Evolutionary conservation across 1,140 invertebrate genomes (phyloP).

Genomic region (Armadillidium nasatum): DNA sequence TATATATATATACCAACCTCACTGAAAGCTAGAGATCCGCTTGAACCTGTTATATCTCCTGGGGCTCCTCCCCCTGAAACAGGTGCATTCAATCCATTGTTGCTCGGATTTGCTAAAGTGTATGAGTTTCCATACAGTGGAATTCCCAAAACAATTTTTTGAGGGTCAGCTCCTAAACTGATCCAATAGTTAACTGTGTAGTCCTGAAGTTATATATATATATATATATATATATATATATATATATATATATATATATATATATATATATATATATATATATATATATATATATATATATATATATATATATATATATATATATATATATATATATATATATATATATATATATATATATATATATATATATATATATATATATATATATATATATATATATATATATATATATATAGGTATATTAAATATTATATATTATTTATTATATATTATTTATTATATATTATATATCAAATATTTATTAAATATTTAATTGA

Average conservation of each 20-base stretch:
- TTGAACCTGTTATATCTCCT: neutral
- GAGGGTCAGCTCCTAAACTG: neutral
- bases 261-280: constrained; percentile 9
- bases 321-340: constrained; percentile 9
- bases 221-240: constrained; percentile 7
- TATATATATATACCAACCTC: neutral
- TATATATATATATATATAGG: constrained; percentile 8
- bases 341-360: constrained; percentile 7
- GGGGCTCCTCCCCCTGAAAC: neutral
- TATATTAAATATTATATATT: neutral
- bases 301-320: constrained; percentile 9
- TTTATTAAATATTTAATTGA: too few species aligned
- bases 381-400: constrained; percentile 7
- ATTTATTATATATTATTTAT: too few species aligned
- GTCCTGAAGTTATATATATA: constrained; percentile 7
- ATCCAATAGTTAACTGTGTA: neutral
- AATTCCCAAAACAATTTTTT: neutral
- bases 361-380: constrained; percentile 9
- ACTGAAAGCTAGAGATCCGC: neutral
- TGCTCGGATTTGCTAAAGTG: neutral
- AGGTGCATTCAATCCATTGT: neutral
- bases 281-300: constrained; percentile 3
- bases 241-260: constrained; percentile 7
- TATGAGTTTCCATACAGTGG: neutral
- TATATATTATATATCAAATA: too few species aligned